Base-by-base conservation (phyloP, 2,113 vertebrate species). In the Daubentonia madagascariensis region DNA sequence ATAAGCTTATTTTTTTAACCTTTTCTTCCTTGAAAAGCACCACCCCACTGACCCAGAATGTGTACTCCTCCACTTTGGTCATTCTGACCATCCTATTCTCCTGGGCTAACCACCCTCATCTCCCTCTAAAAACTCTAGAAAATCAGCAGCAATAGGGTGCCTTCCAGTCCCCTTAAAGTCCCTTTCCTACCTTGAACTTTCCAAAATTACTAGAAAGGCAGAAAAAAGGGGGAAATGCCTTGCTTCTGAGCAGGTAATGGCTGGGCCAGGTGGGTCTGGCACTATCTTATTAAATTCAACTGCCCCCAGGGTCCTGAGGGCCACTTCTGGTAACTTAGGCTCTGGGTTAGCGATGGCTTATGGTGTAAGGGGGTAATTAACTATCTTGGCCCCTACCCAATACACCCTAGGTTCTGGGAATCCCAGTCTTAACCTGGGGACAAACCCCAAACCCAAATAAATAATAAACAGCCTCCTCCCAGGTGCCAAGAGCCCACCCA, bases 1-100 rank as follows among this genome's bases (percentile, higher is more conserved):
- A 28, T 16, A 50, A 81, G 94, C 61, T 98, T 95, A 96, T 94
- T 96, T 96, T 96, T 98, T 96, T 92, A 98, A 98, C 84, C 89
- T 73, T 63, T 73, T 90, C 73, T 96, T 97, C 95, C 70, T 93
- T 95, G 92, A 97, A 98, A 97, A 97, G 94, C 90, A 97, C 88
- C 94, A 97, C 91, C 76, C 70, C 80, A 95, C 61, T 93, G 86
- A 93, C 87, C 95, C 86, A 96, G 96, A 96, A 94, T 9, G 28
- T 37, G 48, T 32, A 83, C 45, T 92, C 73, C 92, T 84, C 86
- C 87, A 17, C 68, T 84, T 9, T 20, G 88, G 48, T 91, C 91
- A 85, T 18, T 84, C 5, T 37, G 97, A 85, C 83, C 63, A 76
- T 67, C 43, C 43, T 43, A 48, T 57, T 80, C 43, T 57, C 61